A percentile compares a stretch with the other conserved stretches of the same genome.
Conservation (phyloP, 37 sponge, comb jelly and placozoan species). For the Diacarnus erythraeanus region DNA sequence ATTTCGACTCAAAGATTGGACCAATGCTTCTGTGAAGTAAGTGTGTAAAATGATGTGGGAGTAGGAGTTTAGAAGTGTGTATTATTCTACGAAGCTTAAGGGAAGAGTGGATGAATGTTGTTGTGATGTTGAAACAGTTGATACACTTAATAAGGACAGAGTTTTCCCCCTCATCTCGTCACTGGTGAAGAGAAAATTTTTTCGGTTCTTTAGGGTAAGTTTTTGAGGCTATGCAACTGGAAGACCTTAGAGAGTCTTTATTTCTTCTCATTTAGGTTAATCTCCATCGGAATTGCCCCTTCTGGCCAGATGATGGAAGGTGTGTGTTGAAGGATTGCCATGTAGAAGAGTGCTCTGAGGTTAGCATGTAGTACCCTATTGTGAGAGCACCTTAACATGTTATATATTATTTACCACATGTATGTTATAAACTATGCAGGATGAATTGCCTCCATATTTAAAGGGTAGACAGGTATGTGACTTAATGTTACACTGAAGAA, state of each 20-base stretch:
- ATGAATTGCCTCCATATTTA: conserved; percentile 56
- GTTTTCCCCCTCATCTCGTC: conserved; percentile 63
- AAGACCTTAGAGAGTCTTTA: not conserved
- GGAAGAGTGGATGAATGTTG: conserved; percentile 91
- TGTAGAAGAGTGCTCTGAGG: conserved; percentile 80
- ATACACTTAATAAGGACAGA: conserved; percentile 62
- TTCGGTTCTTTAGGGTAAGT: conserved; percentile 83
- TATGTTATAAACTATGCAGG: conserved; percentile 17
- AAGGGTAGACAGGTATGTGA: not conserved
- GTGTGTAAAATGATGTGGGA: too few species aligned
- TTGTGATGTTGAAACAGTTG: conserved; percentile 89
- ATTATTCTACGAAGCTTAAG: conserved; percentile 52
- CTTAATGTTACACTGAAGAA: not conserved
- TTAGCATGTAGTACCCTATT: not conserved
- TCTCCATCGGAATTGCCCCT: conserved; percentile 75
- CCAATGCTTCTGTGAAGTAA: conserved; percentile 77
- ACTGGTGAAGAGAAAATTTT: conserved; percentile 72
- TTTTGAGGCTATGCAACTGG: not conserved
- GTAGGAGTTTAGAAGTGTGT: too few species aligned
- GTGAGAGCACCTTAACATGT: not conserved
- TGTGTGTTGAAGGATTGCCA: conserved; percentile 81
- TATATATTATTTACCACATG: not conserved
- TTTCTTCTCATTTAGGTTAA: conserved; percentile 61
- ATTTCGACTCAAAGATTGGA: conserved; percentile 41
- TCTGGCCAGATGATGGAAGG: conserved; percentile 84